Evolutionary conservation across 2,888 invertebrate genomes (phyloP), one percentile per base, ranked within the genome.

Genomic region (Diabrotica balteata): DNA sequence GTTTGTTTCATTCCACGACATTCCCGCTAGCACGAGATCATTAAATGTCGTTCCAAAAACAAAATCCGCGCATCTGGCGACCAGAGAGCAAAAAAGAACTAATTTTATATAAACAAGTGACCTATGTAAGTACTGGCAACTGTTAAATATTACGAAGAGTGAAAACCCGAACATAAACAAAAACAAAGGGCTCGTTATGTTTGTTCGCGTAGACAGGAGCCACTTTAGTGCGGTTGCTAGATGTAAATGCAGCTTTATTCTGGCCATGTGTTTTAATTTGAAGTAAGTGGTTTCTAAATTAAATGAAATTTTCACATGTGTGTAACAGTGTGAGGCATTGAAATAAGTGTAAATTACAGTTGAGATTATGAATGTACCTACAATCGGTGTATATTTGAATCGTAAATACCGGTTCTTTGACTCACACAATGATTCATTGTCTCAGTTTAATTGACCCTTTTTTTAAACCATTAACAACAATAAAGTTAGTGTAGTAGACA

Each of bases 241-340:
- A 53, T 53, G 53, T 61, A 53, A 61, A 53, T 46, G 53, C 51
- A 61, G 61, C 44, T 57, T 63, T 63, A 63, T 63, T 63, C 51
- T 44, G 7, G 17, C 63, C 63, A 63, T 63, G 57, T 63, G 63
- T 63, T 63, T 63, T 57, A 63, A 63, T 63, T 63, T 57, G 57
- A n/a, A 50, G 50, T 63, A 63, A 63, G 63, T 63, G 63, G 50
- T 63, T 63, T 63, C 51, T 63, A 63, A 63, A 63, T 63, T 57
- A 57, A 63, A 63, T 57, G 63, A 63, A 63, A 63, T 57, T 57
- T 63, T 63, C 49, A 63, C 63, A 63, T 57, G 63, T 63, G 54
- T 63, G 44, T 11, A 50, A 50, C 47, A 43, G 17, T 44, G 50
- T 63, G 45, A n/a, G n/a, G 49, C 49, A 22, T 51, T 11, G 51